Base-by-base conservation (phyloP, 1,140 invertebrate genomes). In the Meloidogyne hapla region DNA sequence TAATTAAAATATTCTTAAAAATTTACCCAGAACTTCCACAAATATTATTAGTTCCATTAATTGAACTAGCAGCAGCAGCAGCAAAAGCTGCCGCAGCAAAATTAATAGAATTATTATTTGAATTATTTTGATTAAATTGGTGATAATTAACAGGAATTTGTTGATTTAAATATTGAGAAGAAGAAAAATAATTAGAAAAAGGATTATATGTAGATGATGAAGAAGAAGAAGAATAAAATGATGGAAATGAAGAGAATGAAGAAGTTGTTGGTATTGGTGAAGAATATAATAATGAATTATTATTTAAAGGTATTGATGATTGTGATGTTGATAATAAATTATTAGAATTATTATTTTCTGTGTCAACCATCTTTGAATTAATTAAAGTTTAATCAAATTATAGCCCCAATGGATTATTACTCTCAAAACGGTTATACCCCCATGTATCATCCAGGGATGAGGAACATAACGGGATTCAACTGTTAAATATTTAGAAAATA, bases 21-120 rank as follows among this genome's bases (percentile, higher is more conserved):
- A n/a, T 21, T 21, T n/a, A 38, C 65, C 18, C 21, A 15, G 65
- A 33, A 67, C 18, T 40, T 66, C 64, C 38, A 40, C 64, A 66
- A 28, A 33, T 21, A 66, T 40, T 66, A 33, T 67, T 33, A 18
- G 18, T 42, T 67, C 21, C 65, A 38, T 72, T 73, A 64, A 33
- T 64, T 61, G 70, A 64, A 23, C n/a, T 61, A 15, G 70, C 23
- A 5, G 13, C 28, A 28, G 40, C 38, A 23, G 28, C 40, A 33
- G 70, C 21, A 23, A 25, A 6, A 40, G 6, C 9, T 3, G 26
- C 38, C 5, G 48, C 18, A 56, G 18, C 48, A 56, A 56, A 56
- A 56, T 56, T 23, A 69, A 25, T 23, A 25, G 40, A 48, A 69
- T 18, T 23, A 40, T 33, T 69, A 69, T 23, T 25, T 18, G 26